Conservation (phyloP, 2,888 invertebrate genomes). For the Dendrolimus pini region DNA sequence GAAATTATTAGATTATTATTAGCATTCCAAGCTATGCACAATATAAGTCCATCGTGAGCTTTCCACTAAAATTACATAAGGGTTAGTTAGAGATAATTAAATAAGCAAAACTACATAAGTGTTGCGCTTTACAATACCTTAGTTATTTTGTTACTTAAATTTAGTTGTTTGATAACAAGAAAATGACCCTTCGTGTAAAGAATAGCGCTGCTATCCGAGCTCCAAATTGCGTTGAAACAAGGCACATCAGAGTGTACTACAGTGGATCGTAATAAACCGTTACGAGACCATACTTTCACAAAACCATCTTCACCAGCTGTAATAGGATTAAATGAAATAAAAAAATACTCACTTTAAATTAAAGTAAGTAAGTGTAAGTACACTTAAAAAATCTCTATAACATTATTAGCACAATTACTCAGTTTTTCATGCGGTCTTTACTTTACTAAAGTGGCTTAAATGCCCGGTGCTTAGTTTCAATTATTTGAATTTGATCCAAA, state of each 20-base stretch:
- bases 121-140: constrained; percentile 61
- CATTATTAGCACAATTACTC: too few relatives aligned
- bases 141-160: constrained; percentile 83
- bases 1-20: constrained; percentile 94
- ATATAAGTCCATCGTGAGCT: constrained; percentile 95
- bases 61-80: constrained; percentile 84
- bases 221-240: constrained; percentile 91
- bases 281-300: constrained; percentile 97
- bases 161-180: constrained; percentile 82
- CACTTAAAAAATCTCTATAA: too few relatives aligned
- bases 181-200: constrained; percentile 82
- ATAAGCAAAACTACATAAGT: too few relatives aligned
- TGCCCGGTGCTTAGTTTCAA: too few relatives aligned
- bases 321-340: not conserved
- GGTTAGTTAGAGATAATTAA: too few relatives aligned
- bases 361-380: not conserved
- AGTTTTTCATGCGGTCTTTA: too few relatives aligned
- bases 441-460: too few relatives aligned
- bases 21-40: constrained; percentile 96
- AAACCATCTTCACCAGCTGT: constrained; percentile 97
- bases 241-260: constrained; percentile 88
- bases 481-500: too few relatives aligned
- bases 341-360: constrained; percentile 1
- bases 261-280: constrained; percentile 94
- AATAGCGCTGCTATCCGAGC: constrained; percentile 82